phyloP scores from a whole-genome alignment of 2,113 vertebrate genomes.

The Dromaius novaehollandiae region DNA sequence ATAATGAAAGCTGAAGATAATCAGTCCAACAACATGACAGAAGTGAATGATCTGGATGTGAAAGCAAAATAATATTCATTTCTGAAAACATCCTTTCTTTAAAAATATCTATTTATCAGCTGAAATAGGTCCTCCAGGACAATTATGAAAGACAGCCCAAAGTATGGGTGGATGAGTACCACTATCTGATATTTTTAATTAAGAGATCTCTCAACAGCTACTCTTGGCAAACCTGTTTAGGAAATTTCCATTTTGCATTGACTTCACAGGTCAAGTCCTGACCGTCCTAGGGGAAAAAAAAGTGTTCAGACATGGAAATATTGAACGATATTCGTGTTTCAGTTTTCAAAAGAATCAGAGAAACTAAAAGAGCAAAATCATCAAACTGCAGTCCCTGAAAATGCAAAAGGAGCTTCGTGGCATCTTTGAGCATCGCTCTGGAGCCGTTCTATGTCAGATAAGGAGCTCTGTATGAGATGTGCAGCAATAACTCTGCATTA shows the following conservation, averaged over 20 bases:
- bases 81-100: not conserved
- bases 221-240: not conserved
- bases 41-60: not conserved
- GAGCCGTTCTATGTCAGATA: not conserved
- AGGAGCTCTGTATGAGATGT: not conserved
- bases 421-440: not conserved
- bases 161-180: not conserved
- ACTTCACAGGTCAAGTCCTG: slow-evolving; percentile 12
- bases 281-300: not conserved
- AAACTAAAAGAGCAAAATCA: not conserved
- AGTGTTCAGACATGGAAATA: not conserved
- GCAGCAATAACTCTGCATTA: slow-evolving; percentile 10
- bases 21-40: not conserved
- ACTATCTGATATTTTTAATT: not conserved
- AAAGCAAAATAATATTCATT: not conserved
- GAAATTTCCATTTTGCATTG: slow-evolving; percentile 44
- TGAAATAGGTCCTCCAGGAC: not conserved
- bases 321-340: not conserved
- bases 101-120: not conserved
- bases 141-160: not conserved
- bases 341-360: slow-evolving; percentile 24
- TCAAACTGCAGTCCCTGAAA: not conserved
- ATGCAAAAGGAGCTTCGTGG: not conserved
- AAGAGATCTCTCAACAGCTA: not conserved
- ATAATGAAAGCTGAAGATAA: slow-evolving; percentile 39